Base-by-base conservation (phyloP, 2,888 invertebrate genomes). In the Orchestes rusci region DNA sequence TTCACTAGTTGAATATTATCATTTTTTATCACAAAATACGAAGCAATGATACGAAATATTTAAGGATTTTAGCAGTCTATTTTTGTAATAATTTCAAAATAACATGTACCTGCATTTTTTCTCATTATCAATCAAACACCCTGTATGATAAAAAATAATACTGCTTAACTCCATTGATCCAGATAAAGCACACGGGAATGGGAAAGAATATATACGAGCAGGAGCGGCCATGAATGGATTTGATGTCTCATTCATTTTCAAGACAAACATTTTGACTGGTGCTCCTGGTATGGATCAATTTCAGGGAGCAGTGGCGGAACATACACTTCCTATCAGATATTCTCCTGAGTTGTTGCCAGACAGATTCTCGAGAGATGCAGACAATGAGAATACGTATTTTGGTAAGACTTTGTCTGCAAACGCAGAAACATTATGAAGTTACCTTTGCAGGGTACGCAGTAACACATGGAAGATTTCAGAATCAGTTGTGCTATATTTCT, bases 401-500 rank as follows among this genome's bases (percentile, higher is more conserved):
- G 55, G 54, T 53, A 35, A 39, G 27, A 1, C 16, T 31, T 37
- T n/a, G n/a, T n/a, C n/a, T n/a, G n/a, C n/a, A n/a, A n/a, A n/a
- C n/a, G n/a, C n/a, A n/a, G n/a, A 39, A 36, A 4, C 16, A 17
- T 16, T 32, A 15, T 32, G 23, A 28, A n/a, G n/a, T n/a, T n/a
- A n/a, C 7, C 47, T 43, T 39, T 31, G 10, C 29, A 56, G 58
- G 58, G 5, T 58, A 58, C 23, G 43, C 48, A 12, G 51, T 57
- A 5, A 27, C 48, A 16, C 40, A 40, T 16, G 53, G 45, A 18
- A 39, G 39, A 39, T 50, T 50, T 20, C 47, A 20, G 56, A 32
- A 63, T 63, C 32, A 38, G 35, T n/a, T 62, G 1, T 62, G 72
- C 4, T 72, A 72, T 38, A 68, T 76, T 1, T 73, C 72, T 1